Percentiles rank a stretch among this genome's conserved stretches.
Evolutionary conservation across 2,888 invertebrate genomes (phyloP).

Genomic region (Scelioninae gen. 1): DNA sequence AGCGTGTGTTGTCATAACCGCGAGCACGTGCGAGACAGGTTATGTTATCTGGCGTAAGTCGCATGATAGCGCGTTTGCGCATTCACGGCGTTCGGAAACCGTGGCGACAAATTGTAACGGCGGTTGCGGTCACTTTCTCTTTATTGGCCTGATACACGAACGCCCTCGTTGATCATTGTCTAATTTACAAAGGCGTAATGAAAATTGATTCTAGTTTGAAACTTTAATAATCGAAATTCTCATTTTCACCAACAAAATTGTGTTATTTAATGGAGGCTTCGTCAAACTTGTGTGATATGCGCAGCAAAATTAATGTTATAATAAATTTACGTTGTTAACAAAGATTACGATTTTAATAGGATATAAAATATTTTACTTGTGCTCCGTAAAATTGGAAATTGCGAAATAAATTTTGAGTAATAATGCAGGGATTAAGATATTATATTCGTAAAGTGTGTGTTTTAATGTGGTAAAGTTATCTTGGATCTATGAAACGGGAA

Average conservation of each 20-base stretch:
- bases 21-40: conserved; percentile 53
- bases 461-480: too few species aligned
- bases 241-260: too few species aligned
- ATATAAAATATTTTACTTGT: conserved; percentile 3
- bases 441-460: too few species aligned
- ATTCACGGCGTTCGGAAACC: conserved; percentile 20
- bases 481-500: too few species aligned
- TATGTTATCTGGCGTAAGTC: conserved; percentile 48
- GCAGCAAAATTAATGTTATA: too few species aligned
- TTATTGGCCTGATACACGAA: conserved; percentile 41
- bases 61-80: conserved; percentile 31
- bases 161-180: conserved; percentile 17
- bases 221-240: neutral
- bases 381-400: conserved; percentile 10
- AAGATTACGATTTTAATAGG: too few species aligned
- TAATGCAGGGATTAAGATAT: too few species aligned
- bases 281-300: too few species aligned
- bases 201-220: neutral
- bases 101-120: conserved; percentile 56
- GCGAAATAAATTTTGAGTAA: conserved; percentile 3
- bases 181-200: conserved; percentile 10
- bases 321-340: too few species aligned
- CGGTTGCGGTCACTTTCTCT: conserved; percentile 58
- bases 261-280: too few species aligned
- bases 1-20: conserved; percentile 37